Percentiles rank a stretch among this genome's conserved stretches.
Conservation (phyloP, 2,888 invertebrate species). For the Mesochorus sp. region DNA sequence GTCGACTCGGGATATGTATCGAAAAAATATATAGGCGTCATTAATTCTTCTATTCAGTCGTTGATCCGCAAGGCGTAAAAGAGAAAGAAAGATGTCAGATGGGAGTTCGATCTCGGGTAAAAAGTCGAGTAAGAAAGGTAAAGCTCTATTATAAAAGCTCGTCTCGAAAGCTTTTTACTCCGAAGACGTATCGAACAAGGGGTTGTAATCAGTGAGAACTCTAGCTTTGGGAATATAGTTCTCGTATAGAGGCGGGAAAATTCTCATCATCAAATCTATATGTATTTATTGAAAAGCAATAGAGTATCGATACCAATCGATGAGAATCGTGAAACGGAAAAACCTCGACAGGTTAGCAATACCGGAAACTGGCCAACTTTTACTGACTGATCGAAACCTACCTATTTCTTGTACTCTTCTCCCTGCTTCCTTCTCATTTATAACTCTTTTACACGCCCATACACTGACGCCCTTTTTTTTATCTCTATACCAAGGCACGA, state of each 20-base stretch:
- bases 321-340: constrained; percentile 39
- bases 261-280: constrained; percentile 3
- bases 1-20: background rate
- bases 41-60: constrained; percentile 51
- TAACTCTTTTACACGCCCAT: background rate
- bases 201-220: constrained; percentile 43
- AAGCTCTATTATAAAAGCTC: constrained; percentile 22
- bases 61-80: constrained; percentile 34
- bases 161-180: constrained; percentile 31
- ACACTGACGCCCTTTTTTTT: background rate
- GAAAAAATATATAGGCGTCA: constrained; percentile 13
- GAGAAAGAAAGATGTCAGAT: constrained; percentile 24
- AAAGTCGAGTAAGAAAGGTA: constrained; percentile 12
- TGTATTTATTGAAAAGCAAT: constrained; percentile 27
- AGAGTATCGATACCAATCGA: constrained; percentile 3
- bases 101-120: constrained; percentile 23
- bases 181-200: constrained; percentile 54
- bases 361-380: constrained; percentile 24
- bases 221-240: background rate
- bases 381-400: constrained; percentile 38
- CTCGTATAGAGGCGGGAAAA: constrained; percentile 30
- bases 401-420: background rate
- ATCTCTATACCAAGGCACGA: constrained; percentile 32
- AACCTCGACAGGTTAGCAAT: constrained; percentile 40
- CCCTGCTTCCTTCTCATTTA: background rate